Base-by-base conservation (phyloP, 2,797 vertebrate species). In the Pipistrellus pygmaeus region DNA sequence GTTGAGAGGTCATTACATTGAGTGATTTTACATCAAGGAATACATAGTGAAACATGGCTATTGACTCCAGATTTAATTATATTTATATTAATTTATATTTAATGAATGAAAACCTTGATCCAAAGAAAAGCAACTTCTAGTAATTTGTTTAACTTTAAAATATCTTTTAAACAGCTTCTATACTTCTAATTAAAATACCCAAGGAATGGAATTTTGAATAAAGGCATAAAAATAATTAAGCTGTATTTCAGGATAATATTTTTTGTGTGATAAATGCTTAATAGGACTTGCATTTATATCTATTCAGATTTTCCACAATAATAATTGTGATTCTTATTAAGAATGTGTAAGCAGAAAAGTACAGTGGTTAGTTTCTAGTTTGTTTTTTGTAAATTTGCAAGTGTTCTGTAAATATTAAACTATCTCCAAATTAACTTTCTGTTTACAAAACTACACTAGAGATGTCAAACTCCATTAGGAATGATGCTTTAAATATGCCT, bases 121-220 rank as follows among this genome's bases (percentile, higher is more conserved):
- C 30, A 88, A 93, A 32, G 21, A 89, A 96, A 96, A 94, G 2
- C 44, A 38, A 4, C 15, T 94, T 90, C 71, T 5, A 90, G 30
- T 96, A 97, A 97, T 94, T 96, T 66, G 93, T 93, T 30, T 97
- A 96, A 98, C 97, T 97, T 97, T 62, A 96, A 97, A 98, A 85
- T 96, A 68, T 35, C 94, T 96, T 95, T 95, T 57, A 82, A 97
- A 96, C 82, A 95, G 51, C 51, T 93, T 96, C 20, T 96, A 5
- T 96, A 90, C 27, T 88, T 95, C 88, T 96, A 93, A 97, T 97
- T 98, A 97, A 97, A 96, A 97, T 96, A 51, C 41, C 23, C 23
- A 35, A 30, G 20, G 78, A 85, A 93, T 92, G 62, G 6, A 5
- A 2, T 92, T 97, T 97, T 97, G 94, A 97, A 96, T 96, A 97